Conservation (phyloP, 1,140 invertebrate genomes). For the Belonocnema kinseyi region DNA sequence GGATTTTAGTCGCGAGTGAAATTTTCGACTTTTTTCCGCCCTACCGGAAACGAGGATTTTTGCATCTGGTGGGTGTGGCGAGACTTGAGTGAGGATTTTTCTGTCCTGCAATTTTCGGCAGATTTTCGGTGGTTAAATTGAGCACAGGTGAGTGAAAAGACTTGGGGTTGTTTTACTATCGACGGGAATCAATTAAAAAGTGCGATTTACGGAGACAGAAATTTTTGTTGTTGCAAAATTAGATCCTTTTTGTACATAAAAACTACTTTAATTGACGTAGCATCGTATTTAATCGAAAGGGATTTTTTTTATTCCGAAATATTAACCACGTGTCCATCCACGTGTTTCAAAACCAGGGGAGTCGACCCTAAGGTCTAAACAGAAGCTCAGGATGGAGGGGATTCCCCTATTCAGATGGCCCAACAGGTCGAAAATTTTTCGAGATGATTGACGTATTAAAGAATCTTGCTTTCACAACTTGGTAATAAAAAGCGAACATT, state of each 20-base stretch:
- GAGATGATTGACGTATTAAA: conserved; percentile 57
- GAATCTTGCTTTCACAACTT: conserved; percentile 2
- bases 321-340: background rate
- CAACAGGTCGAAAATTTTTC: background rate
- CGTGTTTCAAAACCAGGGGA: conserved; percentile 5
- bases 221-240: too few relatives aligned
- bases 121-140: too few relatives aligned
- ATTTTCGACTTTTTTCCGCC: background rate
- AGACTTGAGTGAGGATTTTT: background rate
- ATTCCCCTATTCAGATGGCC: conserved; percentile 13
- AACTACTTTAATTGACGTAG: too few relatives aligned
- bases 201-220: background rate
- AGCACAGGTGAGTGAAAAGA: too few relatives aligned
- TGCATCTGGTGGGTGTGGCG: background rate
- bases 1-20: background rate
- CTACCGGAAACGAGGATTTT: background rate
- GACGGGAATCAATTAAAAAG: background rate
- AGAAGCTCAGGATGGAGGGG: background rate
- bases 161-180: background rate
- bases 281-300: too few relatives aligned
- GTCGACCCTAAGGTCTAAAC: conserved; percentile 31
- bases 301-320: background rate
- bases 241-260: too few relatives aligned
- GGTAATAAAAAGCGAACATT: background rate
- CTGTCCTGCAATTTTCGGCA: background rate